Evolutionary conservation across 2,113 vertebrate species (phyloP).

Genomic region (Vidua macroura): DNA sequence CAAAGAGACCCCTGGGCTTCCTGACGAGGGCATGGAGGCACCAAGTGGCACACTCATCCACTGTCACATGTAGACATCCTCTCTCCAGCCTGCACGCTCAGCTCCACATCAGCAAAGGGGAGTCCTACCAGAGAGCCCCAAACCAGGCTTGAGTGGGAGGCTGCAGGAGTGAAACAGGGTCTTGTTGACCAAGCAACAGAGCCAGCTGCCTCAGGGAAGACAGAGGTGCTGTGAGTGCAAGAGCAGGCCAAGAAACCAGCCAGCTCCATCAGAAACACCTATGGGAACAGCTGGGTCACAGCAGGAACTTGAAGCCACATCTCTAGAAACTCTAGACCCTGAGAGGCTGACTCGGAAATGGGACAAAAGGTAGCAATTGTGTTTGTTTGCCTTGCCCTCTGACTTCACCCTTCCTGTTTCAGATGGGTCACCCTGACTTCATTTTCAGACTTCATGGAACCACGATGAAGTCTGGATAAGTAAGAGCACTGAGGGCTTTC

Average conservation of each 20-base stretch:
- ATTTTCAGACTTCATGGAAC: neutral
- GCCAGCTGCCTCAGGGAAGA: neutral
- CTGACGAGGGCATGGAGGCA: accelerated
- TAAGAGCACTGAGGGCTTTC: neutral
- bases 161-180: neutral
- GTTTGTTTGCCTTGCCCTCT: constrained; percentile 28
- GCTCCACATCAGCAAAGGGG: neutral
- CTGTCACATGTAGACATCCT: neutral
- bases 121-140: neutral
- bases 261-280: neutral
- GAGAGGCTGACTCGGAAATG: neutral
- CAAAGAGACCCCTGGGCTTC: neutral
- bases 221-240: neutral
- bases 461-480: neutral
- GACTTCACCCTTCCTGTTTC: constrained; percentile 32
- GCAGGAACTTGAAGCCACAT: neutral
- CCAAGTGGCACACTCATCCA: accelerated
- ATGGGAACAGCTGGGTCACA: neutral
- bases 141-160: neutral
- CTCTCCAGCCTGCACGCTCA: neutral
- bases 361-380: constrained; percentile 27
- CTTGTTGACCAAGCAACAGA: neutral
- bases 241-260: neutral
- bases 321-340: neutral
- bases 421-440: neutral